Conservation (phyloP, 2,888 invertebrate genomes). For the Gastrophysa polygoni region DNA sequence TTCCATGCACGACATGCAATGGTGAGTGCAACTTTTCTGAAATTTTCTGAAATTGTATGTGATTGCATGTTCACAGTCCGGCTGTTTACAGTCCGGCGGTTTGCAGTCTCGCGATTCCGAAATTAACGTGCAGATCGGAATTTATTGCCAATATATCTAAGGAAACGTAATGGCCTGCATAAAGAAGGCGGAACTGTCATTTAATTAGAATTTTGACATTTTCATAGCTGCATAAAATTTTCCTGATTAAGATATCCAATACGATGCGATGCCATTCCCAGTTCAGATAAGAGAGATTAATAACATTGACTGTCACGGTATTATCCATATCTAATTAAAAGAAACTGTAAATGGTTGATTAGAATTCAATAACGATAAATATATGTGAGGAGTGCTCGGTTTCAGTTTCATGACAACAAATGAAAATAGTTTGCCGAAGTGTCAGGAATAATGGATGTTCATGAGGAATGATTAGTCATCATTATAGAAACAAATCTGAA, state of each 20-base stretch:
- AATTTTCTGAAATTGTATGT: background rate
- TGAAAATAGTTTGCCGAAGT: background rate
- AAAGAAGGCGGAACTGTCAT: constrained; percentile 32
- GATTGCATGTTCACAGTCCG: constrained; percentile 1
- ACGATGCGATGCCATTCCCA: constrained; percentile 16
- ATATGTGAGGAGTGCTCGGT: too few relatives aligned
- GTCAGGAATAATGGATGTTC: background rate
- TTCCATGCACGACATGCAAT: background rate
- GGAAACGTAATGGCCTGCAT: constrained; percentile 30
- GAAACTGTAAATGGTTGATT: constrained; percentile 5
- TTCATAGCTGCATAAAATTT: constrained; percentile 30
- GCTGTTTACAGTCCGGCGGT: background rate
- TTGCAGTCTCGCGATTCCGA: constrained; percentile 3
- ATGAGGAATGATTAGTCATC: too few relatives aligned
- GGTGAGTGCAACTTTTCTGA: background rate
- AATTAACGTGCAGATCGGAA: constrained; percentile 24
- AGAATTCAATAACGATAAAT: background rate
- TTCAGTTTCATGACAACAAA: too few relatives aligned
- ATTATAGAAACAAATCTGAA: too few relatives aligned
- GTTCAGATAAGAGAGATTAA: constrained; percentile 25
- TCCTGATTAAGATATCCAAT: constrained; percentile 28
- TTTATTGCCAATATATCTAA: constrained; percentile 27
- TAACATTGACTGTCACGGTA: constrained; percentile 13
- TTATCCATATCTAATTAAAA: constrained; percentile 25
- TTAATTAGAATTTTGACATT: constrained; percentile 35